Evolutionary conservation across 2,113 vertebrate species (phyloP).

Genomic region (Oxyruncus cristatus): DNA sequence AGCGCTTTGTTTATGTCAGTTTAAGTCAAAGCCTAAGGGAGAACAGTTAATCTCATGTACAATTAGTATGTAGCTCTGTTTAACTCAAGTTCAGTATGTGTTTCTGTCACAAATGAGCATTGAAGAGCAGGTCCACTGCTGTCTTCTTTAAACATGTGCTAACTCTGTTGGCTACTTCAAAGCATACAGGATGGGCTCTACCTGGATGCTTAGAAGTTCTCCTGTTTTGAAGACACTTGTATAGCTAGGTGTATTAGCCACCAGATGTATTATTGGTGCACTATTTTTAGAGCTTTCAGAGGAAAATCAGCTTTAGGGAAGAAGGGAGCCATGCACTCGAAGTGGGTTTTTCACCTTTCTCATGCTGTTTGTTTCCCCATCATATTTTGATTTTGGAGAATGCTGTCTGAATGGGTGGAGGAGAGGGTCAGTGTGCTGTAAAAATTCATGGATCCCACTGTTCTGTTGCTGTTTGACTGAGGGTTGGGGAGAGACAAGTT

Average conservation of each 20-base stretch:
- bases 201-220: rapidly evolving
- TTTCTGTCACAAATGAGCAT: neutral
- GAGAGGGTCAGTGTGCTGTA: neutral
- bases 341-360: neutral
- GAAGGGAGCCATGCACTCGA: neutral
- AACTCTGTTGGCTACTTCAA: neutral
- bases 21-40: neutral
- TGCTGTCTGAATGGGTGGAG: neutral
- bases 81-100: neutral
- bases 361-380: neutral
- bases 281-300: neutral
- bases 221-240: neutral
- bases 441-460: neutral
- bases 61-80: neutral
- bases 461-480: neutral
- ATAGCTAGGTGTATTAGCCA: neutral
- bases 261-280: neutral
- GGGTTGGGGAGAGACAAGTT: neutral
- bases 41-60: neutral
- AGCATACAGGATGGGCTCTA: neutral
- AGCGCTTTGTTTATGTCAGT: neutral
- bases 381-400: neutral
- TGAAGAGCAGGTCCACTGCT: neutral
- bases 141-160: neutral
- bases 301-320: neutral